Conservation (phyloP, 2,113 vertebrate genomes). For the Xiphorhynchus elegans region DNA sequence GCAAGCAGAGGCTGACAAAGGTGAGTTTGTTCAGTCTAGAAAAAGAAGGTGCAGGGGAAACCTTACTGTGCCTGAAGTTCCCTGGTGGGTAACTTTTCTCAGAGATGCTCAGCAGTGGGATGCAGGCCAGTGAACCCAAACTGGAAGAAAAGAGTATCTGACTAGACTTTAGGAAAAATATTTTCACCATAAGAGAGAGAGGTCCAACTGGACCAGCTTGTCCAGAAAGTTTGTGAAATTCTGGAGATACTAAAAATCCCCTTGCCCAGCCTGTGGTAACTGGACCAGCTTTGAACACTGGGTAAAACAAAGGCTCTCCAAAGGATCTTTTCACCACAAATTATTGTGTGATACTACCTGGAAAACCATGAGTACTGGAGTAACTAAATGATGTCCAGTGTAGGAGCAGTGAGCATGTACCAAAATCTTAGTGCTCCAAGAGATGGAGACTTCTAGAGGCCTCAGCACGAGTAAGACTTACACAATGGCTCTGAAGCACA, state of each 20-base stretch:
- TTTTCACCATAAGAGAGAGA: not conserved
- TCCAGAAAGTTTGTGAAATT: not conserved
- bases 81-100: not conserved
- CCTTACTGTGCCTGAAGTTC: not conserved
- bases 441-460: not conserved
- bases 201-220: not conserved
- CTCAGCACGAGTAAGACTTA: not conserved
- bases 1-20: not conserved
- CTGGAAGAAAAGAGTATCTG: not conserved
- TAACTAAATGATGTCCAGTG: fast-evolving
- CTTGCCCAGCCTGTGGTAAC: not conserved
- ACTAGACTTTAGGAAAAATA: not conserved
- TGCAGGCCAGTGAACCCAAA: not conserved
- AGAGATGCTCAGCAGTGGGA: not conserved
- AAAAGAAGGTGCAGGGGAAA: not conserved
- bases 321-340: not conserved
- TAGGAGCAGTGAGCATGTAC: not conserved
- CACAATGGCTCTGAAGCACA: fast-evolving
- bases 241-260: not conserved
- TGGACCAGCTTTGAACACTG: not conserved
- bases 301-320: not conserved
- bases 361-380: not conserved
- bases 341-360: not conserved
- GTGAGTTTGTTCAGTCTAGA: not conserved
- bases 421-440: not conserved